Conservation (phyloP, 1,140 invertebrate genomes). For the Macrostomum lignano region DNA sequence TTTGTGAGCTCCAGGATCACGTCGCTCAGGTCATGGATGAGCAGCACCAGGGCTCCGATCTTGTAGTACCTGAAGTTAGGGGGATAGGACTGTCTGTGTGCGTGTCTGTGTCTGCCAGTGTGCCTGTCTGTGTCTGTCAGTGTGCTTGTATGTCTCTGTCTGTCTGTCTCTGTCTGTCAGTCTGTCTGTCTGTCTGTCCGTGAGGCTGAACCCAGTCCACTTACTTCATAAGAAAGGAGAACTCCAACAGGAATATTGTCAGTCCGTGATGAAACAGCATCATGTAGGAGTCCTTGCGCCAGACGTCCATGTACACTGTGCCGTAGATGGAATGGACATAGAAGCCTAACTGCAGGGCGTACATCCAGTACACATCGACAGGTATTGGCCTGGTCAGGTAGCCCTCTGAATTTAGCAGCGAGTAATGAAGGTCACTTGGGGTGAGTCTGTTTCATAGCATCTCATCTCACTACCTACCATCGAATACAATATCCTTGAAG, state of each 20-base stretch:
- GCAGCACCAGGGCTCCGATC: constrained; percentile 21
- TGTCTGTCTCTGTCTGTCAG: no score
- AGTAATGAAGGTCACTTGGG: no score
- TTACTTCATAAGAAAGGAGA: constrained; percentile 21
- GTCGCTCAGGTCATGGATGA: constrained; percentile 27
- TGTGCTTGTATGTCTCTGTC: no score
- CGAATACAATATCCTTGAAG: constrained; percentile 2
- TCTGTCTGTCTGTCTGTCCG: no score
- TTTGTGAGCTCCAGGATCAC: constrained; percentile 28
- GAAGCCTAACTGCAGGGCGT: constrained; percentile 23
- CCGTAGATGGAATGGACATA: constrained; percentile 29
- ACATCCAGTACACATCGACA: constrained; percentile 17
- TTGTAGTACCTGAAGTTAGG: constrained; percentile 17
- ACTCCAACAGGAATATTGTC: constrained; percentile 17
- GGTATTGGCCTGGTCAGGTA: background rate
- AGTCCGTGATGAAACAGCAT: constrained; percentile 28
- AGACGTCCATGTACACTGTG: constrained; percentile 25
- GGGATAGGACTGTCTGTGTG: no score
- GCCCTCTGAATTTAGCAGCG: no score
- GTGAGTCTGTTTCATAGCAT: no score
- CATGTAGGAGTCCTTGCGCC: constrained; percentile 22
- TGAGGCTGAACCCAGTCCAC: no score
- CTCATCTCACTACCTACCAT: no score
- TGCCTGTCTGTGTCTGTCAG: no score
- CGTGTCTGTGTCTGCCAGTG: no score